phyloP scores from a whole-genome alignment of 2,113 vertebrate genomes.

The Grammomys dolichurus region DNA sequence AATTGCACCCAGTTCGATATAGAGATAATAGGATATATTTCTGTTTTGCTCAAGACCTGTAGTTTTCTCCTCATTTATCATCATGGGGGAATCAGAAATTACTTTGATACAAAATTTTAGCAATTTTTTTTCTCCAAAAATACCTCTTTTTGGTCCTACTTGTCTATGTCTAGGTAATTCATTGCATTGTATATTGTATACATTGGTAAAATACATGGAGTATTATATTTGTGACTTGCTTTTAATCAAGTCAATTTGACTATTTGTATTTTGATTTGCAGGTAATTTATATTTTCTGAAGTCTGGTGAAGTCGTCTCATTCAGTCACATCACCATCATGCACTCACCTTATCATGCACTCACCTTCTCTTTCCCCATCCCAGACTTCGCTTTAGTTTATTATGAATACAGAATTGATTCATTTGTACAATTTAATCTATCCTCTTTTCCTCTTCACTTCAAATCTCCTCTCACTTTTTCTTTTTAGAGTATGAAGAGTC shows the following conservation, averaged over 20 bases:
- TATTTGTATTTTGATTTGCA: not conserved
- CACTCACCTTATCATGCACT: not conserved
- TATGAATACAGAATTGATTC: not conserved
- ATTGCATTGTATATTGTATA: not conserved
- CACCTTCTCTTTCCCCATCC: not conserved
- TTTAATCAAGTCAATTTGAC: not conserved
- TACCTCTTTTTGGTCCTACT: not conserved
- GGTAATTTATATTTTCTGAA: not conserved
- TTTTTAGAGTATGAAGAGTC: not conserved
- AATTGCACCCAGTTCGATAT: not conserved
- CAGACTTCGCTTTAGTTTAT: not conserved
- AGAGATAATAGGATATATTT: not conserved
- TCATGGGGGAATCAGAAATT: not conserved
- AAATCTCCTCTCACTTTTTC: not conserved
- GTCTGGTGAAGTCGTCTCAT: not conserved
- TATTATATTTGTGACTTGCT: not conserved
- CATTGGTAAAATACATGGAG: not conserved
- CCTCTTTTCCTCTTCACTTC: not conserved
- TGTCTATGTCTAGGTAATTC: not conserved
- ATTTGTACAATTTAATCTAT: not conserved
- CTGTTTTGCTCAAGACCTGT: not conserved
- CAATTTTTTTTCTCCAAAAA: not conserved
- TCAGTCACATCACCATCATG: not conserved
- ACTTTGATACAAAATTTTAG: not conserved
- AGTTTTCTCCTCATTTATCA: not conserved